These are phyloP conservation scores for Heliconius eleuchia DNA, from an alignment of 1,140 invertebrate genomes.

Conservation along the genomic window DNA sequence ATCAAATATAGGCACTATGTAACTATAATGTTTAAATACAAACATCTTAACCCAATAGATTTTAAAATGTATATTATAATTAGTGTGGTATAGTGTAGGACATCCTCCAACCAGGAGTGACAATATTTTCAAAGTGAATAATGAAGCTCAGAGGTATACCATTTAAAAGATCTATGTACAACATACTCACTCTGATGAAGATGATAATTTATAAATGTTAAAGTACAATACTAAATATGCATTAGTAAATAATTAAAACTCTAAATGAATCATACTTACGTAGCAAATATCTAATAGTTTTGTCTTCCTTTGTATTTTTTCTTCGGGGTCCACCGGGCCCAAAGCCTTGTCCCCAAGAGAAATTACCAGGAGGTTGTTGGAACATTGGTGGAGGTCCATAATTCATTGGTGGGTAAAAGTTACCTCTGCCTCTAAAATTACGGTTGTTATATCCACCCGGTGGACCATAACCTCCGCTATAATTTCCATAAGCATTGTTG, in stretches of 20 bases:
- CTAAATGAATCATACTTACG: conserved; percentile 39
- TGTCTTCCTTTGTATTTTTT: conserved; percentile 37
- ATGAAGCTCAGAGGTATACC: too few species aligned
- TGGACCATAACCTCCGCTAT: conserved; percentile 58
- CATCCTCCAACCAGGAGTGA: too few species aligned
- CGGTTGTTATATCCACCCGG: conserved; percentile 24
- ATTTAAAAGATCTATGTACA: too few species aligned
- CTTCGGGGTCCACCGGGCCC: conserved; percentile 49
- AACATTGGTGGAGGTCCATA: conserved; percentile 38
- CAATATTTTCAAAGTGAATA: too few species aligned
- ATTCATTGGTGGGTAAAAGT: conserved; percentile 31
- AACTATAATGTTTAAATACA: too few species aligned
- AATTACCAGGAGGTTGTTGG: conserved; percentile 32
- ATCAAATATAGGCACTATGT: too few species aligned
- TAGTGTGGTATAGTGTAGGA: too few species aligned
- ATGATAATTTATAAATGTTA: too few species aligned
- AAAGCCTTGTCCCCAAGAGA: conserved; percentile 51
- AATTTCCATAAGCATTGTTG: conserved; percentile 62
- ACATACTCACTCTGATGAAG: too few species aligned
- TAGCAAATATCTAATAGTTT: conserved; percentile 45
- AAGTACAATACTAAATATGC: too few species aligned
- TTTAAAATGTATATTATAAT: too few species aligned
- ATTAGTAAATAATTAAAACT: background rate
- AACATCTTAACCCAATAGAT: too few species aligned
- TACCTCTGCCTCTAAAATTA: conserved; percentile 20